Evolutionary conservation across 2,888 invertebrate genomes (phyloP).

Genomic region (Rambutsinella grinnellia): DNA sequence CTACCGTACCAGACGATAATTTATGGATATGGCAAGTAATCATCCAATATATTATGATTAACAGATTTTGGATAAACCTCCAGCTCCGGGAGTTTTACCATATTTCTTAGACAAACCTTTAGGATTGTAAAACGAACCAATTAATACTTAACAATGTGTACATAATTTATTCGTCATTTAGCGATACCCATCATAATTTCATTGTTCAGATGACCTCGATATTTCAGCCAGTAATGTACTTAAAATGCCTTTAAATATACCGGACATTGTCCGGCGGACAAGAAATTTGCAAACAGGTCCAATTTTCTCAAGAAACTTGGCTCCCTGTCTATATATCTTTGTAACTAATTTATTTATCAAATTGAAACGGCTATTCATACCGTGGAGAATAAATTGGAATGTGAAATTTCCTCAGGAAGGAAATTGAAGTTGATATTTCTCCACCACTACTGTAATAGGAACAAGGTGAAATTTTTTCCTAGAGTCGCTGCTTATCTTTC

Average conservation of each 20-base stretch:
- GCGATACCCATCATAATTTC: neutral
- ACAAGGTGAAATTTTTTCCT: neutral
- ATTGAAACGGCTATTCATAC: neutral
- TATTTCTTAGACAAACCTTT: too few relatives aligned
- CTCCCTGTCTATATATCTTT: neutral
- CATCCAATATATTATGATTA: too few relatives aligned
- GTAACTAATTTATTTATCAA: neutral
- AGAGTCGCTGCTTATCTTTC: neutral
- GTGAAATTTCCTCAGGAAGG: neutral
- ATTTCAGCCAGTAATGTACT: slow-evolving; percentile 17
- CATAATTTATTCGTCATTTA: too few relatives aligned
- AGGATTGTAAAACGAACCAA: too few relatives aligned
- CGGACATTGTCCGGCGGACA: neutral
- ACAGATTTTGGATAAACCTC: too few relatives aligned
- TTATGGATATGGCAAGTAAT: too few relatives aligned
- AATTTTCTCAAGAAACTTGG: too few relatives aligned
- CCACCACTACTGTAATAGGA: neutral
- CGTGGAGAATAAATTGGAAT: neutral
- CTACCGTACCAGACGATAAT: too few relatives aligned
- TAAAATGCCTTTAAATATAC: too few relatives aligned
- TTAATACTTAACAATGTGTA: neutral
- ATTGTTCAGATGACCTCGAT: slow-evolving; percentile 18
- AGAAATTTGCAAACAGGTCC: too few relatives aligned
- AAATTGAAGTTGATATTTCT: neutral
- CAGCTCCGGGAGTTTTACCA: too few relatives aligned